Percentiles rank a stretch among this genome's conserved stretches.
Evolutionary conservation across 2,797 vertebrate species (phyloP).

Genomic region (Distichodus sexfasciatus): DNA sequence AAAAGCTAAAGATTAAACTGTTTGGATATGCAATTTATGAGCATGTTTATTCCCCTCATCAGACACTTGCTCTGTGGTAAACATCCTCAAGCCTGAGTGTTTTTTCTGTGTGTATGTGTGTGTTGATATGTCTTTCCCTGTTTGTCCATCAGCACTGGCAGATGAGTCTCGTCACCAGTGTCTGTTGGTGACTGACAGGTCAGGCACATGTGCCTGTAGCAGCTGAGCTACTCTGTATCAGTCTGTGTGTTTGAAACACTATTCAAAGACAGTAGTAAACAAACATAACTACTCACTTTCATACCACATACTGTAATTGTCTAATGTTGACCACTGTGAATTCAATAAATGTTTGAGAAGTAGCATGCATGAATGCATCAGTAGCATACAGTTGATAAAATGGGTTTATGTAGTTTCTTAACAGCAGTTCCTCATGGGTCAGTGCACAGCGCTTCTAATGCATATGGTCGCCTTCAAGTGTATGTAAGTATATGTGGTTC

Average conservation of each 20-base stretch:
- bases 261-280: neutral
- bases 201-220: conserved; percentile 56
- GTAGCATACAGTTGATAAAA: too few species aligned
- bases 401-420: neutral
- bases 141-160: conserved; percentile 22
- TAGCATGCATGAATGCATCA: too few species aligned
- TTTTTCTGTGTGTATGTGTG: neutral
- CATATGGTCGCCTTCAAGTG: neutral
- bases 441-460: neutral
- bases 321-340: too few species aligned
- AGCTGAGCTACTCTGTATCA: conserved; percentile 41
- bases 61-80: neutral
- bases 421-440: conserved; percentile 1
- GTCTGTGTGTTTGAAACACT: neutral
- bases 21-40: neutral
- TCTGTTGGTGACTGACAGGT: conserved; percentile 60
- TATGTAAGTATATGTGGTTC: neutral
- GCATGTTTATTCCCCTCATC: neutral
- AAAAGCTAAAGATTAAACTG: neutral
- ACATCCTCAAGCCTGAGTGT: neutral
- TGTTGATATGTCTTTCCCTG: conserved; percentile 27
- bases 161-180: neutral
- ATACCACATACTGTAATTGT: too few species aligned
- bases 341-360: too few species aligned
- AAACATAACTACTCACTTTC: neutral